These are phyloP conservation scores for Agriopis aurantiaria DNA, from an alignment of 2,888 invertebrate genomes.

Conservation along the genomic window DNA sequence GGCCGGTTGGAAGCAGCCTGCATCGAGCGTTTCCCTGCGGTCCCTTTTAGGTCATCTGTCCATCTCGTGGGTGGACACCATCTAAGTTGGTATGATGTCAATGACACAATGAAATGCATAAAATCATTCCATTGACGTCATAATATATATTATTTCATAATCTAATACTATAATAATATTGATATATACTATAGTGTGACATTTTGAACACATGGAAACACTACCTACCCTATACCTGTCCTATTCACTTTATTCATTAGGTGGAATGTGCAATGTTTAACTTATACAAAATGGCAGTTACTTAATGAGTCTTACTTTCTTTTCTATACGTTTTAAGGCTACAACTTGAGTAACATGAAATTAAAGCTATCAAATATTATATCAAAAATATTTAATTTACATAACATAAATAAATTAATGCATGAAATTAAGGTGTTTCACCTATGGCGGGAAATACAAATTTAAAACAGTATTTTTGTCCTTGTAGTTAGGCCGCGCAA, in stretches of 20 bases:
- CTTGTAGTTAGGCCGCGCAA: no score
- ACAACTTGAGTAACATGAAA: constrained; percentile 17
- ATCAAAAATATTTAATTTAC: constrained; percentile 24
- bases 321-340: neutral
- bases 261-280: constrained; percentile 13
- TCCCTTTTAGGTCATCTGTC: no score
- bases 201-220: constrained; percentile 5
- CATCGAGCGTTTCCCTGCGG: no score
- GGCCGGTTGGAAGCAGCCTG: no score
- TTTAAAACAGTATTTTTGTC: no score
- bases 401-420: neutral
- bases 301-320: constrained; percentile 6
- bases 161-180: neutral
- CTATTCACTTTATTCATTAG: neutral
- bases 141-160: neutral
- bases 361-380: constrained; percentile 29
- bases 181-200: no score
- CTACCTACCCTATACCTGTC: neutral
- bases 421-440: no score
- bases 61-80: no score
- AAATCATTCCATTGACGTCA: neutral
- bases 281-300: constrained; percentile 11
- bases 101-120: neutral
- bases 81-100: no score
- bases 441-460: no score